Percentiles rank a stretch among this genome's conserved stretches.
Evolutionary conservation across 2,888 invertebrate species (phyloP).

Genomic region (Amphipyra tragopoginis): DNA sequence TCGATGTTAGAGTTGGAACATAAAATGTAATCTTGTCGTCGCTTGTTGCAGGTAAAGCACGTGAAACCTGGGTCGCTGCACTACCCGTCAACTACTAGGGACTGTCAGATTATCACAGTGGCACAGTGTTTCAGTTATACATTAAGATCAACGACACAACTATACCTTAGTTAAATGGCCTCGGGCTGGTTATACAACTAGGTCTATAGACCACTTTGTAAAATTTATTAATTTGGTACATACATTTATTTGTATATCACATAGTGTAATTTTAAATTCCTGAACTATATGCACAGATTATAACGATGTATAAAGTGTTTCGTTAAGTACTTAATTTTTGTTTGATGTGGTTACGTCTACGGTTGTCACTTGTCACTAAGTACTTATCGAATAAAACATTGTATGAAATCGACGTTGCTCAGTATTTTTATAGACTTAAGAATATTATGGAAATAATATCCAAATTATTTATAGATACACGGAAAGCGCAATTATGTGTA

Average conservation of each 20-base stretch:
- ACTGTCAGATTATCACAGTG: constrained; percentile 77
- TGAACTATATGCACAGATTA: constrained; percentile 79
- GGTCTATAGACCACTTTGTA: constrained; percentile 68
- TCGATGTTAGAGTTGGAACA: constrained; percentile 25
- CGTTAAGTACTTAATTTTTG: constrained; percentile 72
- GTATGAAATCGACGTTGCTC: constrained; percentile 86
- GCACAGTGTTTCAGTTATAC: constrained; percentile 79
- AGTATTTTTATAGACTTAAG: constrained; percentile 89
- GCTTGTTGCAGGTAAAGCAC: constrained; percentile 86
- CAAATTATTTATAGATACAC: constrained; percentile 82
- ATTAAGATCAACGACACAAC: constrained; percentile 64
- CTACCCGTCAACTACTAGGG: constrained; percentile 68
- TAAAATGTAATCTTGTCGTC: constrained; percentile 52
- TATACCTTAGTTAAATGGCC: constrained; percentile 64
- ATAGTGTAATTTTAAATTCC: constrained; percentile 76
- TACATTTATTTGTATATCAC: constrained; percentile 77
- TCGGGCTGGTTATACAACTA: constrained; percentile 69
- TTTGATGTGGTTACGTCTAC: constrained; percentile 75
- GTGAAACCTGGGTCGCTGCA: constrained; percentile 82
- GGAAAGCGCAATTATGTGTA: constrained; percentile 76
- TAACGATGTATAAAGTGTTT: constrained; percentile 76
- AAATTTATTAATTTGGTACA: constrained; percentile 74
- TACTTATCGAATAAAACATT: constrained; percentile 74
- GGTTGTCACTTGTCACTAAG: constrained; percentile 75
- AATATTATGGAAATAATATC: constrained; percentile 79